Conservation (phyloP, 2,888 invertebrate species). For the Hecatera dysodea region DNA sequence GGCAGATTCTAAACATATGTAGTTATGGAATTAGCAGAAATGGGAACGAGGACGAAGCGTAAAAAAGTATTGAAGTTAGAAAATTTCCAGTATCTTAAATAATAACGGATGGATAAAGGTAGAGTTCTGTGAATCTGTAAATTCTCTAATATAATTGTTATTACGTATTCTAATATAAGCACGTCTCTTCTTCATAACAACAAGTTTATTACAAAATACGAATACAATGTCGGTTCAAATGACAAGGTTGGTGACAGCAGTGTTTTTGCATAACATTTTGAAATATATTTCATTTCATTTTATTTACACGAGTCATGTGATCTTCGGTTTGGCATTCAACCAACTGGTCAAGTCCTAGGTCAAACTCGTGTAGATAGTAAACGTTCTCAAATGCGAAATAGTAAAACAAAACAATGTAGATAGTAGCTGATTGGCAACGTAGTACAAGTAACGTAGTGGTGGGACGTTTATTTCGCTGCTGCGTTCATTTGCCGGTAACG, state of each 20-base stretch:
- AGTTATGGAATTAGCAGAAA: background rate
- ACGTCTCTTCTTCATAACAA: slow-evolving; percentile 5
- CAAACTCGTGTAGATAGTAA: slow-evolving; percentile 13
- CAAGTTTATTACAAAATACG: slow-evolving; percentile 19
- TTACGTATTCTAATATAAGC: slow-evolving; percentile 25
- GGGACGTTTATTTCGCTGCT: too few relatives aligned
- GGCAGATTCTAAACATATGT: background rate
- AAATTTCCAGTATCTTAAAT: background rate
- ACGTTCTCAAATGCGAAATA: background rate
- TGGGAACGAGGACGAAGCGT: background rate
- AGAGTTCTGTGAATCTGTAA: background rate
- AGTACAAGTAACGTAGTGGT: too few relatives aligned
- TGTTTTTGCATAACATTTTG: slow-evolving; percentile 57
- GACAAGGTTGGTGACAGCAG: slow-evolving; percentile 53
- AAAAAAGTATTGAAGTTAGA: background rate
- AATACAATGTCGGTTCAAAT: slow-evolving; percentile 39
- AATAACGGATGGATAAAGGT: background rate
- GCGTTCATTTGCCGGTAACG: too few relatives aligned
- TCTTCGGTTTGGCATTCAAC: slow-evolving; percentile 50
- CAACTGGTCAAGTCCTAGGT: slow-evolving; percentile 65
- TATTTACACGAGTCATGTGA: slow-evolving; percentile 60
- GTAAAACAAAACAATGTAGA: too few relatives aligned
- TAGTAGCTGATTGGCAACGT: too few relatives aligned
- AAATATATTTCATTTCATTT: too few relatives aligned
- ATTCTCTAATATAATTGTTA: too few relatives aligned